Percentiles rank a stretch among this genome's conserved stretches.
phyloP scores from a whole-genome alignment of 1,140 invertebrate species.

The Ceratina calcarata region DNA sequence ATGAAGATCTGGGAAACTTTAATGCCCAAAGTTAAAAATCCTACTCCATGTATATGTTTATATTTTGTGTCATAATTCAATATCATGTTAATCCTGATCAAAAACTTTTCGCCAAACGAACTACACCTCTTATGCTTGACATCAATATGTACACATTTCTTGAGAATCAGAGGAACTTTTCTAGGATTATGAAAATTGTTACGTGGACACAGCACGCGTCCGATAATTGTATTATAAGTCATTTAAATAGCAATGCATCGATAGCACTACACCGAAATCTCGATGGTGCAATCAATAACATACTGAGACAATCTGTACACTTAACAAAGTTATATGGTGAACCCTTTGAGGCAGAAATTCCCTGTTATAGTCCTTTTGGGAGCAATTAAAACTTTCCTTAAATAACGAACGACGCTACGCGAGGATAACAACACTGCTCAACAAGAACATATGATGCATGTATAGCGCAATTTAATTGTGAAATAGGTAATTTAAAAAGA shows the following conservation, averaged over 20 bases:
- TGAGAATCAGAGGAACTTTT: too few species aligned
- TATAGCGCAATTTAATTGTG: not conserved
- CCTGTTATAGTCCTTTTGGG: conserved; percentile 32
- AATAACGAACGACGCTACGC: conserved; percentile 14
- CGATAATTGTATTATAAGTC: not conserved
- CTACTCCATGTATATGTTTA: too few species aligned
- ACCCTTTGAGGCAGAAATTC: conserved; percentile 33
- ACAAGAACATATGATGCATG: conserved; percentile 1
- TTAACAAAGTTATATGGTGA: conserved; percentile 8
- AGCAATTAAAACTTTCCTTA: conserved; percentile 44
- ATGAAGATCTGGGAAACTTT: too few species aligned
- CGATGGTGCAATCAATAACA: conserved; percentile 40
- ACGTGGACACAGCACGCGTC: not conserved
- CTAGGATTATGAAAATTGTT: not conserved
- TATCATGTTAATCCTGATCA: too few species aligned
- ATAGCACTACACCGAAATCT: not conserved
- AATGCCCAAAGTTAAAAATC: too few species aligned
- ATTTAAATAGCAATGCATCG: conserved; percentile 8
- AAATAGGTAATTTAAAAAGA: too few species aligned
- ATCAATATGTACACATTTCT: too few species aligned
- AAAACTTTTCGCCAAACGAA: too few species aligned
- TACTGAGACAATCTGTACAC: not conserved
- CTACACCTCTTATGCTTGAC: too few species aligned
- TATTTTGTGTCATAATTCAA: too few species aligned
- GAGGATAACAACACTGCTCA: conserved; percentile 1